These are phyloP conservation scores for Lycia hirtaria DNA, from an alignment of 2,888 invertebrate species.

Conservation along the genomic window DNA sequence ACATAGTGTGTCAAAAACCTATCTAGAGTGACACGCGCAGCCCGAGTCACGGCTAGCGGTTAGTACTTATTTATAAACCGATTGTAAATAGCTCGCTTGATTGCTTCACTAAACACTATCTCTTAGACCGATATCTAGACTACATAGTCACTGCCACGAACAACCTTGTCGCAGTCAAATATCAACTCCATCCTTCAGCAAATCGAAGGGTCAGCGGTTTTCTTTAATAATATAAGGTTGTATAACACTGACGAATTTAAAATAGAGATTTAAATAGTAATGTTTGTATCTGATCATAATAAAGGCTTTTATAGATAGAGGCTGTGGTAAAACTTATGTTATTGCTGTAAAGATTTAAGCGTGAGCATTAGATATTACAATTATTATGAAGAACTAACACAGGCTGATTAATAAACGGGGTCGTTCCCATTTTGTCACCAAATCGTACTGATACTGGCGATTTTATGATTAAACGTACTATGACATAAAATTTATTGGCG, in stretches of 20 bases:
- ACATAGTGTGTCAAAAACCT: slow-evolving; percentile 32
- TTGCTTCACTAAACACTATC: slow-evolving; percentile 57
- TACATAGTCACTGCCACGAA: slow-evolving; percentile 7
- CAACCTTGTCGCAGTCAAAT: slow-evolving; percentile 10
- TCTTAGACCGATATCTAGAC: slow-evolving; percentile 32
- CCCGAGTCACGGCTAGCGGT: slow-evolving; percentile 51
- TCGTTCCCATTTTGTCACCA: too few relatives aligned
- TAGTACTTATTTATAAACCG: slow-evolving; percentile 52
- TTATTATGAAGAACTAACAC: not conserved
- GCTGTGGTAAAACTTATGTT: slow-evolving; percentile 16
- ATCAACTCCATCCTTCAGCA: not conserved
- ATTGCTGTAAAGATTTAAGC: slow-evolving; percentile 5
- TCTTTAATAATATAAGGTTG: not conserved
- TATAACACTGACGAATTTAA: not conserved
- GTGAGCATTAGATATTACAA: not conserved
- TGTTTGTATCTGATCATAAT: slow-evolving; percentile 19
- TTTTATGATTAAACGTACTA: too few relatives aligned
- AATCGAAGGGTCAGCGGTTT: not conserved
- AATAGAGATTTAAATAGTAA: slow-evolving; percentile 14
- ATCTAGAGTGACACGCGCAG: slow-evolving; percentile 27
- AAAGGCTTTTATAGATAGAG: slow-evolving; percentile 12
- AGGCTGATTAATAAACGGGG: not conserved
- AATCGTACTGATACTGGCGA: too few relatives aligned
- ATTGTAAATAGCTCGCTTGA: slow-evolving; percentile 56
- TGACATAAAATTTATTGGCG: too few relatives aligned